Base-by-base conservation (phyloP, 2,797 vertebrate genomes). In the Semotilus atromaculatus region DNA sequence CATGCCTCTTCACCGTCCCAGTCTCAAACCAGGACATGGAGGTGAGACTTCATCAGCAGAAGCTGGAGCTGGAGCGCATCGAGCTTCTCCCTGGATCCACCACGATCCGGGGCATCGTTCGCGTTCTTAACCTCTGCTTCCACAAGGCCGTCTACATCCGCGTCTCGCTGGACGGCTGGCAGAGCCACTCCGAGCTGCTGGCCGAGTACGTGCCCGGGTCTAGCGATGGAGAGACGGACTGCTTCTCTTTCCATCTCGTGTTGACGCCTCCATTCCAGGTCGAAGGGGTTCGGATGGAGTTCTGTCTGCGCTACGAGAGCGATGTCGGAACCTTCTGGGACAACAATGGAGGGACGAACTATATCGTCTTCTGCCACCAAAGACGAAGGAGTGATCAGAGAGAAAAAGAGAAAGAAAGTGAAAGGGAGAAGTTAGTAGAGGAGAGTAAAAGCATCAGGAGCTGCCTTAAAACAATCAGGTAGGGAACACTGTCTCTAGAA, bases 231-330 rank as follows among this genome's bases (percentile, higher is more conserved):
- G 95, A 96, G 87, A 99, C 96, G 0, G 98, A 99, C 89, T 94
- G 96, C 79, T 99, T 99, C 85, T 92, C 93, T 66, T 99, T 99
- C 91, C 96, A 92, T 88, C 96, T 99, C 85, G 91, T 94, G 29
- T 80, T 99, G 90, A 92, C 93, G 74, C 96, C 97, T 89, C 96
- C 97, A 7, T 96, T 96, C 87, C 93, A 95, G 79, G 93, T 88
- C 88, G 95, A 96, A 53, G 97, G 96, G 58, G 90, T 91, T 81
- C 95, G 95, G 85, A 85, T 99, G 90, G 97, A 99, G 89, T 97
- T 99, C 93, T 99, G 97, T 84, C 96, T 99, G 89, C 95, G 97
- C 23, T 99, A 98, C 0, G 96, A 99, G 85, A 98, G 97, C 18
- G 90, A 95, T 0, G 26, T 82, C 60, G 97, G 96, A 75, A 96